Evolutionary conservation across 2,888 invertebrate species (phyloP).

Genomic region (Synanthedon formicaeformis): DNA sequence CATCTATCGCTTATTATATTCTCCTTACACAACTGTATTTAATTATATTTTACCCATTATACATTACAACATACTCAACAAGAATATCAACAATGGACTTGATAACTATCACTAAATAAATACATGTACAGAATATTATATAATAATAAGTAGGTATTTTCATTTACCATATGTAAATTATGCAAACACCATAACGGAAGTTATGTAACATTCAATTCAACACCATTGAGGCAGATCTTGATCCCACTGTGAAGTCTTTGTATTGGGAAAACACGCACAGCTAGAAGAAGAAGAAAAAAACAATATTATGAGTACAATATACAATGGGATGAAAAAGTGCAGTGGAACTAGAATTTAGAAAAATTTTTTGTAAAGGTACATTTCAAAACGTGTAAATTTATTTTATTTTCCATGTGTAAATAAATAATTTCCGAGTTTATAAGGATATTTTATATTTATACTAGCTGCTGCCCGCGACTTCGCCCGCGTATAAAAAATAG

Average conservation of each 20-base stretch:
- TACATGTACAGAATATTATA: conserved; percentile 19
- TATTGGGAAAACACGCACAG: conserved; percentile 93
- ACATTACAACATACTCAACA: conserved; percentile 64
- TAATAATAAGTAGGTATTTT: conserved; percentile 1
- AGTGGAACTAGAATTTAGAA: too few relatives aligned
- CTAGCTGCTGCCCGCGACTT: too few relatives aligned
- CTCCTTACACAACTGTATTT: not conserved
- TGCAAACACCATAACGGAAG: conserved; percentile 4
- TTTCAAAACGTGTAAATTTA: too few relatives aligned
- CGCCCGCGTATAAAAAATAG: too few relatives aligned
- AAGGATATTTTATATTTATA: too few relatives aligned
- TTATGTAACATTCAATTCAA: conserved; percentile 55
- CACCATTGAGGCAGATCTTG: conserved; percentile 79
- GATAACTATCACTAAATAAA: conserved; percentile 54
- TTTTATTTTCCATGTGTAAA: too few relatives aligned
- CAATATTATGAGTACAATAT: too few relatives aligned
- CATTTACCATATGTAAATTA: conserved; percentile 5
- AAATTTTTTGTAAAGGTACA: too few relatives aligned
- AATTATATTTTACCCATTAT: not conserved
- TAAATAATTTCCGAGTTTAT: too few relatives aligned
- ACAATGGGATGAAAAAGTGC: too few relatives aligned
- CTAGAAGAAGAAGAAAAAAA: conserved; percentile 66
- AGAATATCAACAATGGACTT: conserved; percentile 70
- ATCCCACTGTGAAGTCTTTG: conserved; percentile 91
- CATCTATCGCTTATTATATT: not conserved